Conservation (phyloP, 2,888 invertebrate species). For the Onchidella celtica region DNA sequence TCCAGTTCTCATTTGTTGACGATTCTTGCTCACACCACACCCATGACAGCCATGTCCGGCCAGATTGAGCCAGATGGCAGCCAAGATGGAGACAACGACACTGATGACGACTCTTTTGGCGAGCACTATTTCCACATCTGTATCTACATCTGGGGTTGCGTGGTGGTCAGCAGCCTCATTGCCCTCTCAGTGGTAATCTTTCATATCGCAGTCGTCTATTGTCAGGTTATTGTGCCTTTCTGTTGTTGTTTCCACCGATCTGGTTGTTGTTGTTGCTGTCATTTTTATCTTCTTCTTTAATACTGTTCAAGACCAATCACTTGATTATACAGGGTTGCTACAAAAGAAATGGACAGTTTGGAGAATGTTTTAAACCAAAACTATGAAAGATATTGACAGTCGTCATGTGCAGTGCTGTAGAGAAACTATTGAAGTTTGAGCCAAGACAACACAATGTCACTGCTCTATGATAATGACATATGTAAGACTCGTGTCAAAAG, state of each 20-base stretch:
- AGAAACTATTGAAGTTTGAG: too few species aligned
- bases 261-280: background rate
- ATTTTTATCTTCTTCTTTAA: background rate
- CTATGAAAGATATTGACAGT: too few species aligned
- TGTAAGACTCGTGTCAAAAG: too few species aligned
- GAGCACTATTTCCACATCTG: constrained; percentile 52
- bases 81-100: background rate
- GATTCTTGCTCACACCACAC: constrained; percentile 22
- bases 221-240: constrained; percentile 27
- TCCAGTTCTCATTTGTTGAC: constrained; percentile 22
- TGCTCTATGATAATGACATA: too few species aligned
- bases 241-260: background rate
- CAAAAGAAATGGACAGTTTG: too few species aligned
- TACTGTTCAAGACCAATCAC: too few species aligned
- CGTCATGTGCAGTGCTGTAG: too few species aligned
- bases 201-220: constrained; percentile 34
- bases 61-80: background rate
- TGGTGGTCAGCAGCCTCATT: constrained; percentile 50
- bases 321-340: too few species aligned
- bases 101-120: constrained; percentile 40
- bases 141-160: constrained; percentile 50
- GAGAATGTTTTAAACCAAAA: too few species aligned
- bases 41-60: background rate
- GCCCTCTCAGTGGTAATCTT: constrained; percentile 47
- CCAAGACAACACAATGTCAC: too few species aligned